Evolutionary conservation across 2,113 vertebrate species (phyloP), one percentile per base, ranked within the genome.

Genomic region (Microtus richardsoni): DNA sequence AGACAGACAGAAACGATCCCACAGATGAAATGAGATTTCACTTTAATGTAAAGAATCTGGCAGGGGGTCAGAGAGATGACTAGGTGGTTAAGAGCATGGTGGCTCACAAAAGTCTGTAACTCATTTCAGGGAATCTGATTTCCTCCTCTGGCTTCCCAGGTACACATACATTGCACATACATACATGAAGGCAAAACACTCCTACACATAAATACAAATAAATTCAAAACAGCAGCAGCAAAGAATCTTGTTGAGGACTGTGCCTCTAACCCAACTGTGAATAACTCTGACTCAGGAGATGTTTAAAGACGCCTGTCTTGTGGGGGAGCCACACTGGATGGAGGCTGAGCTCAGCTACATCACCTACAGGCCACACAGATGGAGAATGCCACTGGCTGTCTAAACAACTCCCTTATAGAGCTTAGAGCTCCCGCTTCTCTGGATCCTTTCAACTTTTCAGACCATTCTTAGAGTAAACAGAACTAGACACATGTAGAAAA

Each of bases 371-470:
- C 60, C 58, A 30, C 58, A 77, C 28, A 21, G n/a, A 54, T 71
- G 87, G 78, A 39, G 47, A 88, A 73, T 75, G 87, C 60, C 77
- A 84, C 89, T 86, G 71, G 77, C 33, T 86, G 82, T 77, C 92
- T 71, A 93, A 93, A 85, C 60, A 89, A 49, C 64, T 91, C n/a
- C 79, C 54, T 80, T 95, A 96, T 85, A 94, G 95, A 93, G 30
- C 30, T 68, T 5, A 33, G 28, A 95, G 91, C 73, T 97, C 64
- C 44, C 28, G 58, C 30, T 93, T 95, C 90, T 87, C 21, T 92
- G 91, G 91, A 71, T 93, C 80, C 12, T 91, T 85, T 93, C 75
- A 89, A 93, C 90, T 82, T 91, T 96, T 85, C 91, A 96, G 78
- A 93, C 62, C 91, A 77, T 96, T 93, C 49, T 88, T 92, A 60